Evolutionary conservation across 92 coral and sea anemone species (phyloP).

Genomic region (Actinostola sp.): DNA sequence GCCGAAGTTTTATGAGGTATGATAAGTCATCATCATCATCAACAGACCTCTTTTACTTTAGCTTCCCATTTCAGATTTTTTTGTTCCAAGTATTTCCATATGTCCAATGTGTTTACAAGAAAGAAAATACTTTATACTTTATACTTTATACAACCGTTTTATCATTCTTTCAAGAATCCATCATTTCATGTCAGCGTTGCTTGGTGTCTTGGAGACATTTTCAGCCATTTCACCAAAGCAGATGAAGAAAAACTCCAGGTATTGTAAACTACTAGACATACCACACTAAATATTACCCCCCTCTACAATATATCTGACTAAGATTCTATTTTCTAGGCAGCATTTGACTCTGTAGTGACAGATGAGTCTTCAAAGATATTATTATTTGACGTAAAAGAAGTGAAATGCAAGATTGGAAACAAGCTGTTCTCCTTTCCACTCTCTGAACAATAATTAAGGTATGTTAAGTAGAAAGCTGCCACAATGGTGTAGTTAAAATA

Average conservation of each 20-base stretch:
- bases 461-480: background rate
- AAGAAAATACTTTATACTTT: background rate
- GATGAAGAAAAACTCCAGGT: slow-evolving; percentile 40
- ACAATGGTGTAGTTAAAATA: no score
- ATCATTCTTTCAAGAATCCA: slow-evolving; percentile 61
- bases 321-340: slow-evolving; percentile 40
- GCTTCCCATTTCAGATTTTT: background rate
- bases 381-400: slow-evolving; percentile 45
- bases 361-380: slow-evolving; percentile 29
- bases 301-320: no score
- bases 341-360: slow-evolving; percentile 36
- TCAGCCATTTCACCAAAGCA: slow-evolving; percentile 20
- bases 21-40: background rate
- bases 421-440: slow-evolving; percentile 65
- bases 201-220: slow-evolving; percentile 89
- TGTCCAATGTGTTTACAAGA: background rate
- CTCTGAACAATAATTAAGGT: background rate
- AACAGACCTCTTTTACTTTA: background rate
- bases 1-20: slow-evolving; percentile 85
- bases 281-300: no score
- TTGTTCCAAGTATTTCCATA: background rate
- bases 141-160: background rate
- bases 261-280: no score
- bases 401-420: slow-evolving; percentile 76
- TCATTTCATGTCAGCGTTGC: slow-evolving; percentile 93